Base-by-base conservation (phyloP, 2,888 invertebrate species). In the Eupithecia exiguata region DNA sequence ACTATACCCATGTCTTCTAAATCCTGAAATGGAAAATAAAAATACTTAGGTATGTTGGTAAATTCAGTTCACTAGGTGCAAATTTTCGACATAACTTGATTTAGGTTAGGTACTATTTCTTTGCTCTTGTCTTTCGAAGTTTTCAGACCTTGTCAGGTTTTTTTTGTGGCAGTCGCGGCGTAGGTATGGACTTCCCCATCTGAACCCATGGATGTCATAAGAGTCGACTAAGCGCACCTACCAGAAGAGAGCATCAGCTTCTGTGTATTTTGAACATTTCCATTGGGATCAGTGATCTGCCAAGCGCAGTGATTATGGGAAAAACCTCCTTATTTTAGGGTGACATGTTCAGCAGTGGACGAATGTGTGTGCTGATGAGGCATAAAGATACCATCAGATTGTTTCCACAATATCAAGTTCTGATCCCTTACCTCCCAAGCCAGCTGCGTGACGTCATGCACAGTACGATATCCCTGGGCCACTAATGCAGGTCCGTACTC, bases 1-100 rank as follows among this genome's bases (percentile, higher is more conserved):
- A 98, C 97, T 85, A 98, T 98, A 74, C 98, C 98, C 90, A 99
- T 98, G 88, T 99, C 99, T 95, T 99, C 99, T 88, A 99, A 96
- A 94, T 99, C 99, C 93, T 94, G 88, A 36, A 84, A 87, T 66
- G 21, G 68, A 49, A 16, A 25, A 68, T 69, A 35, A 43, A 49
- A n/a, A 72, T 53, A n/a, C n/a, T 4, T 38, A 38, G 12, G 30
- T 35, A n/a, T 36, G 1, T 14, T 25, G 58, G 10, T 58, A 6
- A 46, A 4, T n/a, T n/a, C 30, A 30, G 30, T 30, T 30, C 30
- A n/a, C n/a, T 18, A 9, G 7, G 14, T 0, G n/a, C 0, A 49
- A 4, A 12, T 53, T 21, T 53, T 21, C 12, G 53, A n/a, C n/a
- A 53, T 53, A 10, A 61, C 6, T 61, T 61, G 7, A 16, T 62